These are phyloP conservation scores for Polietes domitor DNA, from an alignment of 2,888 invertebrate species.

Conservation along the genomic window DNA sequence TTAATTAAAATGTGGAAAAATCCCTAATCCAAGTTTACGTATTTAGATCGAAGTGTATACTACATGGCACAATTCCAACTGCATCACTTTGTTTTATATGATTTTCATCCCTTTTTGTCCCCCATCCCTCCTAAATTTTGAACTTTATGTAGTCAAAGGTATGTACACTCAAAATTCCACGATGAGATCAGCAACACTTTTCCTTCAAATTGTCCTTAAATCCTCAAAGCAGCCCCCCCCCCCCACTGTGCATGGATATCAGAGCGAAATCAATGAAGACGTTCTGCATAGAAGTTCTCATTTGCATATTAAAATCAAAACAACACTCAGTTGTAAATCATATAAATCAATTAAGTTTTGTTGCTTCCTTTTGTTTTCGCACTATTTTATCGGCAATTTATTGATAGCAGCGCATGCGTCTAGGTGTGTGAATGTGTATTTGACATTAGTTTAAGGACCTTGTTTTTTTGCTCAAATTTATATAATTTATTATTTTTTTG, in stretches of 20 bases:
- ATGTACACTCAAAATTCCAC: too few relatives aligned
- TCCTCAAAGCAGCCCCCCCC: too few relatives aligned
- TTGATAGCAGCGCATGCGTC: conserved; percentile 1
- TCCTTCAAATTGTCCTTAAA: not conserved
- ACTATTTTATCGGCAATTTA: not conserved
- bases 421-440: conserved; percentile 14
- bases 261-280: too few relatives aligned
- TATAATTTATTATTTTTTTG: conserved; percentile 13
- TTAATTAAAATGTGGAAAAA: too few relatives aligned
- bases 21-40: too few relatives aligned
- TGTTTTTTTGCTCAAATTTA: not conserved
- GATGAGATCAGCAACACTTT: too few relatives aligned
- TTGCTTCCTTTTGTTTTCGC: conserved; percentile 14
- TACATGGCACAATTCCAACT: too few relatives aligned
- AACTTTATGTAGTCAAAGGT: too few relatives aligned
- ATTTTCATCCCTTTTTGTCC: too few relatives aligned
- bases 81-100: too few relatives aligned
- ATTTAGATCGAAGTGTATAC: too few relatives aligned
- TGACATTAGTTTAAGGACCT: conserved; percentile 36
- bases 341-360: conserved; percentile 27
- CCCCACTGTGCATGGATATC: not conserved
- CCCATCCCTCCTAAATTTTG: too few relatives aligned
- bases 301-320: conserved; percentile 15
- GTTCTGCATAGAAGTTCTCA: not conserved
- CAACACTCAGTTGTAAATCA: conserved; percentile 13